phyloP scores from a whole-genome alignment of 1,140 invertebrate species.

The Holotrichia oblita region DNA sequence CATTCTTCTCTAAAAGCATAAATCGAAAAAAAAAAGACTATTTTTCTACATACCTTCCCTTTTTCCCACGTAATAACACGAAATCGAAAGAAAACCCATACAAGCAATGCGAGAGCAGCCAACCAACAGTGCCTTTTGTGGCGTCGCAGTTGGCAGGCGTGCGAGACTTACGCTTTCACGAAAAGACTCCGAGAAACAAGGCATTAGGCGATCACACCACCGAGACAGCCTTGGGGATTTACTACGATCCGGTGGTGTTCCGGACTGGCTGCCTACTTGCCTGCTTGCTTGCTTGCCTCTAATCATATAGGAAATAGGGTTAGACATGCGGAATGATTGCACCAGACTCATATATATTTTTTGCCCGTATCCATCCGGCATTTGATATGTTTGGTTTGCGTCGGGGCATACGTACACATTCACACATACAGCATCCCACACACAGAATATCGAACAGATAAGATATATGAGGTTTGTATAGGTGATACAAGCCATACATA shows the following conservation, averaged over 20 bases:
- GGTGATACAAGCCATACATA: constrained; percentile 17
- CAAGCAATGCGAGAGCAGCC: constrained; percentile 41
- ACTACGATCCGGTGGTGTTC: constrained; percentile 51
- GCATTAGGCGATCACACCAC: constrained; percentile 10
- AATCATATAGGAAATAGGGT: constrained; percentile 58
- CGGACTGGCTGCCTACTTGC: constrained; percentile 43
- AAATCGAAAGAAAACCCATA: constrained; percentile 29
- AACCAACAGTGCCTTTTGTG: constrained; percentile 42
- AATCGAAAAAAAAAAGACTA: neutral
- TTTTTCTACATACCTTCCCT: constrained; percentile 29
- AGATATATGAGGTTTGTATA: neutral
- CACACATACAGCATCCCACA: neutral
- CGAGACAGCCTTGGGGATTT: constrained; percentile 49
- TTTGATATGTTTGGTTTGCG: constrained; percentile 39
- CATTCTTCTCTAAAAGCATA: neutral
- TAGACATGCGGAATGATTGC: constrained; percentile 58
- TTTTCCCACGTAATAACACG: constrained; percentile 36
- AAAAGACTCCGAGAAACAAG: constrained; percentile 33
- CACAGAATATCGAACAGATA: neutral
- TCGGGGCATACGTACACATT: neutral
- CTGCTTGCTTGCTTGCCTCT: constrained; percentile 50
- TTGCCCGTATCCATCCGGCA: constrained; percentile 37
- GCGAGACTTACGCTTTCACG: constrained; percentile 39
- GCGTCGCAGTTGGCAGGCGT: constrained; percentile 43
- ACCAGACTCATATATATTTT: constrained; percentile 47